Evolutionary conservation across 2,113 vertebrate genomes (phyloP), one percentile per base, ranked within the genome.

Genomic region (Amazona guildingii): DNA sequence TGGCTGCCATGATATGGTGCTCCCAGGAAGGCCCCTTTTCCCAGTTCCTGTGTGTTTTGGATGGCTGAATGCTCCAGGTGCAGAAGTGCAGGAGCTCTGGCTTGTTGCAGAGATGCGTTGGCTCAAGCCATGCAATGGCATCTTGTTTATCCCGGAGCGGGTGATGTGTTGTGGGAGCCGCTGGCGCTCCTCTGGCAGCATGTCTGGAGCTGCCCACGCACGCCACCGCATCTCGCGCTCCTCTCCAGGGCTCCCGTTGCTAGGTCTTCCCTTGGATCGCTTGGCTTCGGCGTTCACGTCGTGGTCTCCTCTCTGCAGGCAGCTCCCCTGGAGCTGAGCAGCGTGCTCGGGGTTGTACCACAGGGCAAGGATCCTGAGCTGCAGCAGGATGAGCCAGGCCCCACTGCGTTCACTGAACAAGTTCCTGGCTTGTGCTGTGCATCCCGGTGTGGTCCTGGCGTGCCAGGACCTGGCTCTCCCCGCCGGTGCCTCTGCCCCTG

Each of bases 251-350:
- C 33, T 35, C 57, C 21, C 2, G 1, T 35, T 35, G 57, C 57
- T 59, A 33, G 13, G 57, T 35, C 21, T 23, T 59, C 21, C 57
- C 9, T 59, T 59, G 33, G 57, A 59, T 59, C 9, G 10, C 33
- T n/a, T 23, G 21, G 57, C 57, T 59, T 59, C 8, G 4, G 21
- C 35, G 33, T 59, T 16, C 57, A 59, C 4, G 2, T 35, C 13
- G 0, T 59, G 57, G 21, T 59, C 46, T 49, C 11, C 0, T 31
- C 2, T 5, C 70, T 17, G 25, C 18, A 2, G 16, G n/a, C 44
- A 28, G 8, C 55, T 88, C 31, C 48, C 25, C 25, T 4, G 2
- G 44, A 2, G 48, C 52, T 4, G 24, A 39, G 2, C 2, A 1
- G 11, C 31, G 31, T 7, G 27, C 24, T 6, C 6, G 10, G 16